Conservation (phyloP, 2,888 invertebrate genomes). For the Drosophila crucigera region DNA sequence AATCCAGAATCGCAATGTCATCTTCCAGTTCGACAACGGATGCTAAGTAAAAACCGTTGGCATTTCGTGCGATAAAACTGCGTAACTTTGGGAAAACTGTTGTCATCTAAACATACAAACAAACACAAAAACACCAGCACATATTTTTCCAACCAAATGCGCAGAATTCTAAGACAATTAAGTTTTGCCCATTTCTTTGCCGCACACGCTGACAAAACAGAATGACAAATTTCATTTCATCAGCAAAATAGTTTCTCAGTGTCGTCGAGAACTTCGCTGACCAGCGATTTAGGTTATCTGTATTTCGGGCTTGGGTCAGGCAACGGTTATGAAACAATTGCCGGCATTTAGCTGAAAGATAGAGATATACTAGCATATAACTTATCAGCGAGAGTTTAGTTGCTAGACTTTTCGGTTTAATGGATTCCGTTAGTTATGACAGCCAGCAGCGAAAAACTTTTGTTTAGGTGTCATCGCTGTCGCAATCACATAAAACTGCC, state of each 20-base stretch:
- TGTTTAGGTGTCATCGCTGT: constrained; percentile 44
- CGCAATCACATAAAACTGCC: constrained; percentile 51
- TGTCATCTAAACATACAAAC: constrained; percentile 43
- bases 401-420: constrained; percentile 47
- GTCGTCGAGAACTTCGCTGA: constrained; percentile 17
- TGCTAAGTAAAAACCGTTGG: constrained; percentile 70
- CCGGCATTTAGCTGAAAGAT: constrained; percentile 59
- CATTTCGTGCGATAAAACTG: constrained; percentile 74
- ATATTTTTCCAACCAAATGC: constrained; percentile 44
- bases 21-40: constrained; percentile 77
- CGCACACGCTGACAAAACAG: constrained; percentile 50
- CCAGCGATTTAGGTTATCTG: constrained; percentile 66
- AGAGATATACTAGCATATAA: constrained; percentile 33
- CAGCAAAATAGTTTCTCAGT: constrained; percentile 59
- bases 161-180: constrained; percentile 68
- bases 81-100: constrained; percentile 52
- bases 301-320: constrained; percentile 51
- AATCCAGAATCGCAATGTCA: constrained; percentile 63
- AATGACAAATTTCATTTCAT: constrained; percentile 61
- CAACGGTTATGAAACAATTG: constrained; percentile 77
- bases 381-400: constrained; percentile 59
- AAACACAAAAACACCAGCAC: not conserved
- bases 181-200: constrained; percentile 48
- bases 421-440: constrained; percentile 61
- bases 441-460: constrained; percentile 51